Conservation (phyloP, 2,888 invertebrate genomes). For the Notodonta ziczac region DNA sequence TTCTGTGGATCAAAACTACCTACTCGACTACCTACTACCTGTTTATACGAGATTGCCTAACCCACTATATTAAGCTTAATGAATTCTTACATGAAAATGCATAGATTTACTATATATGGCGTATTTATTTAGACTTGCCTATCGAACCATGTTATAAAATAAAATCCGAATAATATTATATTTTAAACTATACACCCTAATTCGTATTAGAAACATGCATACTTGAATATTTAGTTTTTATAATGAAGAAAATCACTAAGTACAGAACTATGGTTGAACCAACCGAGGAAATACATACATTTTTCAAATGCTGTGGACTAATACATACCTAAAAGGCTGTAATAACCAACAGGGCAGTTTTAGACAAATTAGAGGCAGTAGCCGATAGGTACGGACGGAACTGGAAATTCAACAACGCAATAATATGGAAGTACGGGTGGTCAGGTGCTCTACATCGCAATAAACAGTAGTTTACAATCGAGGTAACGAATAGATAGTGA, state of each 20-base stretch:
- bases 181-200: background rate
- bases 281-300: background rate
- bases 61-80: constrained; percentile 9
- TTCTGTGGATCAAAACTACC: background rate
- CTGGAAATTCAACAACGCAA: constrained; percentile 13
- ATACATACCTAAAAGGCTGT: background rate
- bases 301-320: background rate
- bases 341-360: background rate
- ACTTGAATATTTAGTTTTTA: background rate
- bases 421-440: constrained; percentile 6
- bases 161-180: background rate
- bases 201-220: background rate
- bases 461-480: constrained; percentile 27
- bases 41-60: constrained; percentile 6
- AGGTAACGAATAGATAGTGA: constrained; percentile 47
- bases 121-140: background rate
- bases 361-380: background rate
- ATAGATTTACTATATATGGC: constrained; percentile 15
- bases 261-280: background rate
- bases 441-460: constrained; percentile 24
- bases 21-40: constrained; percentile 3
- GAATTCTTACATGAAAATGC: constrained; percentile 12
- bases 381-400: constrained; percentile 3
- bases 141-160: background rate
- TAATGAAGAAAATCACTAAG: background rate